phyloP scores from a whole-genome alignment of 2,888 invertebrate genomes.

The Agonum fuliginosum region DNA sequence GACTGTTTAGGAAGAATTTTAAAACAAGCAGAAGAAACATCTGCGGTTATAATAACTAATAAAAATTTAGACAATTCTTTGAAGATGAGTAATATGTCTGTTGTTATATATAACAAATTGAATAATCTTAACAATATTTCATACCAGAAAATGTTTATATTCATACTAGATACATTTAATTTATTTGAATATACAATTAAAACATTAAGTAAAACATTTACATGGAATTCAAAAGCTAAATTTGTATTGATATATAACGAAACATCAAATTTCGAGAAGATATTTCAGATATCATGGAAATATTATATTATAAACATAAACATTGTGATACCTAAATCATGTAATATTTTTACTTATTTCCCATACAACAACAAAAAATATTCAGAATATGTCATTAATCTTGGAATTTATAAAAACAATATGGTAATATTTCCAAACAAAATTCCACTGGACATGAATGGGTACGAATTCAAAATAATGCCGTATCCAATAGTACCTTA shows the following conservation, averaged over 20 bases:
- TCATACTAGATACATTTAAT: not conserved
- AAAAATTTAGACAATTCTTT: not conserved
- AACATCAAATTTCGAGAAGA: not conserved
- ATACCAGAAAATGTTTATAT: not conserved
- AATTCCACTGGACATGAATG: constrained; percentile 11
- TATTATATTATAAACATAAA: constrained; percentile 1
- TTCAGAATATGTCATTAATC: not conserved
- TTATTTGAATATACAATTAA: not conserved
- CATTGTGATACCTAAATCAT: not conserved
- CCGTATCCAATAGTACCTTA: not conserved
- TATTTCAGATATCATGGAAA: constrained; percentile 22
- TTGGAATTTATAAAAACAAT: not conserved
- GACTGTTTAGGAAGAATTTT: not conserved
- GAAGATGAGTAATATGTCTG: not conserved
- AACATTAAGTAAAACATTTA: not conserved
- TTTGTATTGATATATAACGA: constrained; percentile 1
- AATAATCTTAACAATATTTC: not conserved
- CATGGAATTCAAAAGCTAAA: constrained; percentile 8
- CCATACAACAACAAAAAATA: not conserved
- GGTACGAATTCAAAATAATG: not conserved
- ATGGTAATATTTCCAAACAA: constrained; percentile 10
- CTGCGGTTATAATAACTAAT: not conserved
- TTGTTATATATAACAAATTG: not conserved
- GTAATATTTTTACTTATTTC: constrained; percentile 1
- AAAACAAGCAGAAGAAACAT: not conserved